Conservation (phyloP, 2,888 invertebrate genomes). For the Conus canariensis region DNA sequence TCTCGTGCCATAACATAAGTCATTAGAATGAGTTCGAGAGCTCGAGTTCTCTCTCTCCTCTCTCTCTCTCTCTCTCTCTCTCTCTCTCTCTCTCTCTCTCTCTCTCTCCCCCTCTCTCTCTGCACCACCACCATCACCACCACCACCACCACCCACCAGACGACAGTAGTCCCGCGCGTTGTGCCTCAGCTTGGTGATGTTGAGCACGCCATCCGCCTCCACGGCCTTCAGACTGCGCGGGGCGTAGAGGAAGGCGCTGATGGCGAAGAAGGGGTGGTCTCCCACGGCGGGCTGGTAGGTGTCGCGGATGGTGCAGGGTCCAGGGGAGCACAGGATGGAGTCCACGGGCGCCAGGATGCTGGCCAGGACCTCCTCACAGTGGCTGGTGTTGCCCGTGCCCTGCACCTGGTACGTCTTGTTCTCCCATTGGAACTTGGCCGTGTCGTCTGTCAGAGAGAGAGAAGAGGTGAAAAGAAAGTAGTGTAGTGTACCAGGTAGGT, state of each 20-base stretch:
- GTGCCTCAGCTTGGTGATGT: slow-evolving; percentile 57
- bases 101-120: no score
- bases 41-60: no score
- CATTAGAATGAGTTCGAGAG: no score
- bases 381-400: slow-evolving; percentile 36
- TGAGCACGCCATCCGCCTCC: slow-evolving; percentile 55
- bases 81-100: no score
- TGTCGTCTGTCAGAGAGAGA: slow-evolving; percentile 23
- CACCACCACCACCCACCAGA: slow-evolving; percentile 52
- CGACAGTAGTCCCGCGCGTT: slow-evolving; percentile 62
- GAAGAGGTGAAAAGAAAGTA: no score
- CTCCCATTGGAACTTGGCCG: background rate
- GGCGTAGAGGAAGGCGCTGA: slow-evolving; percentile 64
- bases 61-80: no score
- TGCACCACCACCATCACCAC: no score
- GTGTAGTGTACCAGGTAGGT: no score
- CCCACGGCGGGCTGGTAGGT: slow-evolving; percentile 67
- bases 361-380: slow-evolving; percentile 31
- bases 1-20: no score
- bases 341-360: background rate
- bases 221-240: slow-evolving; percentile 59
- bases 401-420: background rate
- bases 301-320: slow-evolving; percentile 50
- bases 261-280: slow-evolving; percentile 63
- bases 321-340: slow-evolving; percentile 23